These are phyloP conservation scores for Trichonephila inaurata DNA, from an alignment of 1,140 invertebrate species.

Conservation along the genomic window DNA sequence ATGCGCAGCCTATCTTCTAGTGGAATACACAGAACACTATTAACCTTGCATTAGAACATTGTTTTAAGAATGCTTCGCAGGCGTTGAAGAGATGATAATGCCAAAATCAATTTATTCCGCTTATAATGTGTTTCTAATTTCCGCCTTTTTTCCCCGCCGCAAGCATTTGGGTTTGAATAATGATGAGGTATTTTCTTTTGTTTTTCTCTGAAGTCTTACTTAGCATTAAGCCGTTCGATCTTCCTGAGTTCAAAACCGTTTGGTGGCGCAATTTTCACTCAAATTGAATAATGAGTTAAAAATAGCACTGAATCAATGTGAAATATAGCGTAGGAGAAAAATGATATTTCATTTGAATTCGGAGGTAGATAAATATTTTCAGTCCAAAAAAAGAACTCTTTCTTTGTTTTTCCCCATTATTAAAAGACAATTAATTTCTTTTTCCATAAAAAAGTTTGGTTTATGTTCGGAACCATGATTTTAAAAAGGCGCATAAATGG, in stretches of 20 bases:
- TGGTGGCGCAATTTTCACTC: neutral
- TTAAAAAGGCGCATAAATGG: no score
- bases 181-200: slow-evolving; percentile 21
- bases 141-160: slow-evolving; percentile 2
- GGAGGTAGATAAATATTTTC: neutral
- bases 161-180: slow-evolving; percentile 50
- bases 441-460: neutral
- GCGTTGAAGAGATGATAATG: slow-evolving; percentile 28
- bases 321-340: neutral
- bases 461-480: no score
- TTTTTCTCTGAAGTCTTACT: neutral
- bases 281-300: slow-evolving; percentile 16
- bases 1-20: neutral
- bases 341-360: neutral
- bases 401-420: neutral
- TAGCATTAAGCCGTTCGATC: neutral
- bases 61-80: slow-evolving; percentile 22
- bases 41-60: slow-evolving; percentile 64
- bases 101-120: slow-evolving; percentile 59
- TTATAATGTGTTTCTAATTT: slow-evolving; percentile 70
- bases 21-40: neutral
- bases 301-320: neutral
- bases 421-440: neutral
- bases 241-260: neutral
- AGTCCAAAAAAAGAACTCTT: neutral